Base-by-base conservation (phyloP, 2,888 invertebrate genomes). In the Gandaritis pyraliata region DNA sequence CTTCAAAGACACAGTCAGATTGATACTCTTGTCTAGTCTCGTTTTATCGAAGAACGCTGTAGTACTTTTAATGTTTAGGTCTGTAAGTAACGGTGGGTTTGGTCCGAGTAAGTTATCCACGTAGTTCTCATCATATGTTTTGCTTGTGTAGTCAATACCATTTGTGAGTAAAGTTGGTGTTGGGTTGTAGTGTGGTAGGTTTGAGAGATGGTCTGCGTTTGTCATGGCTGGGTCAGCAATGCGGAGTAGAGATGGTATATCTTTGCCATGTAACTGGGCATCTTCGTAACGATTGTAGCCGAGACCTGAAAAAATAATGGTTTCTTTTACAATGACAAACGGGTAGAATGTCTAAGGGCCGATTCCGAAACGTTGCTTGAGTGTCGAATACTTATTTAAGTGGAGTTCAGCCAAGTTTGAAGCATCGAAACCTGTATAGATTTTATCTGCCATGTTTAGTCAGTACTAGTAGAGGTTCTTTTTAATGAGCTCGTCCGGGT, bases 71-170 rank as follows among this genome's bases (percentile, higher is more conserved):
- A 91, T 74, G 0, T 73, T 78, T 0, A 91, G 43, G 1, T 82
- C 82, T 0, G 82, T 86, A 0, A 90, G 55, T 0, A 82, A n/a
- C 0, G 90, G 89, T 0, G 90, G 88, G 16, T 83, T 60, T 0
- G 90, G 86, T 0, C 90, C 90, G 0, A 91, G 47, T 0, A 88
- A n/a, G 0, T 65, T 72, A 0, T 84, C 78, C 0, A 88, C 78
- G 5, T 87, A 90, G 0, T 76, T 57, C 0, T 81, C 79, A 10
- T 86, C 75, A 13, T 88, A 85, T 50, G 47, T 18, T 74, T 76
- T 53, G 48, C 84, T 76, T 0, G 90, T 90, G 54, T 83, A 91
- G 41, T 91, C 91, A 1, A 90, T 86, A 0, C 90, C 89, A 0
- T 74, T 74, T 0, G 65, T 61, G 0, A 83, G 81, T 0, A 83